phyloP scores from a whole-genome alignment of 1,140 invertebrate species.

The Teleogryllus occipitalis region DNA sequence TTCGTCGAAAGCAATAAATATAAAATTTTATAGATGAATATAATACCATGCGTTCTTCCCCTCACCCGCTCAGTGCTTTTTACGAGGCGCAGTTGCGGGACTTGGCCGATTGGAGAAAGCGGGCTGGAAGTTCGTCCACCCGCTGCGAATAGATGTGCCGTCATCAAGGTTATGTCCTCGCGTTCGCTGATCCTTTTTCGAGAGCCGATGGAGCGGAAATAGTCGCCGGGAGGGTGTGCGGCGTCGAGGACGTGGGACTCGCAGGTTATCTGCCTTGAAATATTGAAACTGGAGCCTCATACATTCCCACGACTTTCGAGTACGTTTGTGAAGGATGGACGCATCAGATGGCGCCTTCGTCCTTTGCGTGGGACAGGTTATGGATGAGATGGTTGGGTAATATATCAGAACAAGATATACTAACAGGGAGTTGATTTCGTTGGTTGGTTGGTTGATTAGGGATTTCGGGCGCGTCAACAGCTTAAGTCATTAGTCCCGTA shows the following conservation, averaged over 20 bases:
- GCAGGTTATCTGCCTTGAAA: neutral
- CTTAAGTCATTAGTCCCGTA: too few species aligned
- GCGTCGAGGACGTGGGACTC: neutral
- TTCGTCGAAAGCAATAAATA: neutral
- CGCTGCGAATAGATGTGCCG: neutral
- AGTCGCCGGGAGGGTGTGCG: neutral
- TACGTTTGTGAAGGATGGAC: too few species aligned
- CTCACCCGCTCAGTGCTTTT: neutral
- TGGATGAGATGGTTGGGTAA: too few species aligned
- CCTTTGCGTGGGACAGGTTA: too few species aligned
- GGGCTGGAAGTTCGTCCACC: neutral
- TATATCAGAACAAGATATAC: too few species aligned
- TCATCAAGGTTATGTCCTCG: neutral
- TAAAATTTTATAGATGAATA: slow-evolving; percentile 2
- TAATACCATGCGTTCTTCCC: neutral
- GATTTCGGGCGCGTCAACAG: too few species aligned
- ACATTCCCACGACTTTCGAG: too few species aligned
- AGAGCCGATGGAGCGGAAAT: neutral
- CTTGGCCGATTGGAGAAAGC: neutral
- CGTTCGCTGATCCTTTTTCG: neutral
- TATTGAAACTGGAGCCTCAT: neutral
- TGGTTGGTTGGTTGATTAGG: too few species aligned
- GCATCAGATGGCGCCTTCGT: too few species aligned
- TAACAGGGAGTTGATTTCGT: too few species aligned
- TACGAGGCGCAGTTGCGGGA: neutral